Conservation (phyloP, 2,888 invertebrate species). For the Stramonita haemastoma region DNA sequence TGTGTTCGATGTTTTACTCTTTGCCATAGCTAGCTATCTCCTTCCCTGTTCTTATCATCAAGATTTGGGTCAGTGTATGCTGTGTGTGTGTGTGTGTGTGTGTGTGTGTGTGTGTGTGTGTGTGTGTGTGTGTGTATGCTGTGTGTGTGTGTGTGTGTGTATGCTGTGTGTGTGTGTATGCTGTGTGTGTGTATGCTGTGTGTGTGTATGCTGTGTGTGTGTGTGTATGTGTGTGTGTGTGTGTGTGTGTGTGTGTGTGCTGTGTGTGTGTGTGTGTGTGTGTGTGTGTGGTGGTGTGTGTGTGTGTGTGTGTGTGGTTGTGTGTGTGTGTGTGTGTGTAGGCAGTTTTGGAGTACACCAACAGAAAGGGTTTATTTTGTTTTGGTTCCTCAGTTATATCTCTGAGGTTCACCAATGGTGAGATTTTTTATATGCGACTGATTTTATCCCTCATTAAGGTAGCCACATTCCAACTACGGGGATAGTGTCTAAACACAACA, state of each 20-base stretch:
- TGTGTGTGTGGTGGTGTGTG: background rate
- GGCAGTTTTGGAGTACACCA: too few species aligned
- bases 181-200: too few species aligned
- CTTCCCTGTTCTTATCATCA: background rate
- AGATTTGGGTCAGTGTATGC: background rate
- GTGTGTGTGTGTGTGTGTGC: background rate
- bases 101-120: background rate
- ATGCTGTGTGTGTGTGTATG: background rate
- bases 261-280: background rate
- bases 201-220: background rate
- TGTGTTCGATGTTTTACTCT: background rate
- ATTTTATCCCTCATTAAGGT: too few species aligned
- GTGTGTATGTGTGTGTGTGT: background rate
- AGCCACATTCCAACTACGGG: too few species aligned
- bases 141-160: background rate
- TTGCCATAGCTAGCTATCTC: background rate
- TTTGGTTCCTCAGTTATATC: too few species aligned
- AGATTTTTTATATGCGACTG: too few species aligned
- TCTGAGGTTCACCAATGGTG: too few species aligned
- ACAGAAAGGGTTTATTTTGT: too few species aligned
- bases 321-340: too few species aligned
- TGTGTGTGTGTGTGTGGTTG: too few species aligned
- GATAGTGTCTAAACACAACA: too few species aligned
- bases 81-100: conserved; percentile 5
- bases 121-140: background rate